A percentile compares a stretch with the other conserved stretches of the same genome.
phyloP scores from a whole-genome alignment of 1,140 invertebrate genomes.

The Zaprionus capensis region DNA sequence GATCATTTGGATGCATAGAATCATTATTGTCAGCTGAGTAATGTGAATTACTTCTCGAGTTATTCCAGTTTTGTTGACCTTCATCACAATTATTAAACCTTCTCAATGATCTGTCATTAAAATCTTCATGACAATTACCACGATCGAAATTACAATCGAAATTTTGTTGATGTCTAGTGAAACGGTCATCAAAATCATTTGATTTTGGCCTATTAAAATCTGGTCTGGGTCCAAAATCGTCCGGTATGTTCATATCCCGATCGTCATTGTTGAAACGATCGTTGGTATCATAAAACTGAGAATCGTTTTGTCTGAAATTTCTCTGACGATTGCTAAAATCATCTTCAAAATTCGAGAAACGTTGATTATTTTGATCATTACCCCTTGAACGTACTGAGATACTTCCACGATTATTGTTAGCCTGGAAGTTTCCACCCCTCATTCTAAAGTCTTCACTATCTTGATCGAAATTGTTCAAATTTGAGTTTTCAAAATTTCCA shows the following conservation, averaged over 20 bases:
- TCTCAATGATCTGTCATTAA: conserved; percentile 14
- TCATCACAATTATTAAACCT: neutral
- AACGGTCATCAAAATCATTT: conserved; percentile 1
- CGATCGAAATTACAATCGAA: conserved; percentile 22
- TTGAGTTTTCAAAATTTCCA: neutral
- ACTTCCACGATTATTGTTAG: neutral
- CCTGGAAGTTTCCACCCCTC: neutral
- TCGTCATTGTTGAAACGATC: neutral
- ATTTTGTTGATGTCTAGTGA: conserved; percentile 2
- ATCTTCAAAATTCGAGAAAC: conserved; percentile 7
- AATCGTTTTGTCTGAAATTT: neutral
- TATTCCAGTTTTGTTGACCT: conserved; percentile 13
- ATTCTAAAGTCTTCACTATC: neutral
- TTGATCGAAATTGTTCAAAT: neutral
- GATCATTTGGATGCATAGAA: neutral
- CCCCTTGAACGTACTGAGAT: neutral
- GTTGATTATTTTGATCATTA: neutral
- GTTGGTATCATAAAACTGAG: neutral
- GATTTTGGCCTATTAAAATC: neutral
- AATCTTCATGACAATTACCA: conserved; percentile 17
- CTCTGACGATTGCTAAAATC: neutral
- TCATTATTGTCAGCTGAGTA: neutral
- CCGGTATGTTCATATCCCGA: neutral
- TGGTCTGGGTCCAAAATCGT: neutral
- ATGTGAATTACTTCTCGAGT: neutral